These are phyloP conservation scores for Acomys russatus DNA, from an alignment of 2,797 vertebrate genomes.

Conservation along the genomic window DNA sequence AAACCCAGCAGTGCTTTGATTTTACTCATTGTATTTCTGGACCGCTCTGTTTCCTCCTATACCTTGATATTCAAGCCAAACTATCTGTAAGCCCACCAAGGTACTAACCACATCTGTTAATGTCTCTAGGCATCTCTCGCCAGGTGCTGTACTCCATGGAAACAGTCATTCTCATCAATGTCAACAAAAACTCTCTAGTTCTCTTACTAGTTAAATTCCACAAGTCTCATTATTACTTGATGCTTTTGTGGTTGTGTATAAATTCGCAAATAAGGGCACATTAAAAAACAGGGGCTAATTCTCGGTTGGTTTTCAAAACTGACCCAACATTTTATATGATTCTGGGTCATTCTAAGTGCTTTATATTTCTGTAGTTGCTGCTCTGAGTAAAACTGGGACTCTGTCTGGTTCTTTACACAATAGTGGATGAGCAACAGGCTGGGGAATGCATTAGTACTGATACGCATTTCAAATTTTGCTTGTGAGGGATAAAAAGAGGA, in stretches of 20 bases:
- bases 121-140: background rate
- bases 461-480: constrained; percentile 15
- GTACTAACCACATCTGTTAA: background rate
- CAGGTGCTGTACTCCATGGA: background rate
- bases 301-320: background rate
- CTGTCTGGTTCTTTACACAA: constrained; percentile 20
- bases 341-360: background rate
- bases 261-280: background rate
- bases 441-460: background rate
- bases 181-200: background rate
- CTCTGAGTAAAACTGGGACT: constrained; percentile 37
- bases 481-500: background rate
- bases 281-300: background rate
- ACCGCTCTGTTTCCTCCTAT: background rate
- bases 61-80: background rate
- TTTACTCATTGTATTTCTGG: background rate
- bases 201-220: background rate
- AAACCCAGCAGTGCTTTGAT: background rate
- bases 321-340: background rate
- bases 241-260: background rate
- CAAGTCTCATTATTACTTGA: background rate
- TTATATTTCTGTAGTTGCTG: background rate
- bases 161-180: background rate
- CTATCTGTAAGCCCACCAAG: background rate
- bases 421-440: background rate